Percentiles rank a stretch among this genome's conserved stretches.
Evolutionary conservation across 37 sponge, comb jelly and placozoan species (phyloP).

Genomic region (Agelas oroides): DNA sequence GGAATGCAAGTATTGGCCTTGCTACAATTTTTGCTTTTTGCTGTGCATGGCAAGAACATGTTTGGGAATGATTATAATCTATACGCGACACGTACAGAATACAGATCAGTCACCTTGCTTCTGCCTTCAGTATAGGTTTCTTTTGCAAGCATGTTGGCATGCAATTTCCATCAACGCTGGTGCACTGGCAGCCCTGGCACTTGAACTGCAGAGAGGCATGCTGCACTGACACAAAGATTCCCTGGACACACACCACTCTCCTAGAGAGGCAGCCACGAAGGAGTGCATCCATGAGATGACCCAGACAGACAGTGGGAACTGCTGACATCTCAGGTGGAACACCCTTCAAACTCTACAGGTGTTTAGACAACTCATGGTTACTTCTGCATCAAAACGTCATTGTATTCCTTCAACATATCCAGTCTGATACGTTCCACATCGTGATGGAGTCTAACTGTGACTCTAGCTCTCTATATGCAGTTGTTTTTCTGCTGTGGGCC

Average conservation of each 20-base stretch:
- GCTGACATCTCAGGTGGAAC: conserved; percentile 2
- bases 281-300: conserved; percentile 2
- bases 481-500: too few relatives aligned
- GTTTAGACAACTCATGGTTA: too few relatives aligned
- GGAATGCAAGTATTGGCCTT: too few relatives aligned
- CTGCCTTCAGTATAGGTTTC: conserved; percentile 24
- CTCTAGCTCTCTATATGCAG: too few relatives aligned
- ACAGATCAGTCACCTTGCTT: conserved; percentile 38
- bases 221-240: conserved; percentile 3
- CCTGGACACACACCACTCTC: conserved; percentile 34
- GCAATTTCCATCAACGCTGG: conserved; percentile 32
- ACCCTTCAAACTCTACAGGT: neutral
- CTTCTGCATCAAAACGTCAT: too few relatives aligned
- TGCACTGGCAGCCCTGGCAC: conserved; percentile 38
- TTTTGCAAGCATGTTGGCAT: conserved; percentile 6
- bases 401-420: too few relatives aligned
- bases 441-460: too few relatives aligned
- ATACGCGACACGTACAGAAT: too few relatives aligned
- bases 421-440: too few relatives aligned
- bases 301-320: conserved; percentile 17
- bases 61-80: too few relatives aligned
- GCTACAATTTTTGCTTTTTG: too few relatives aligned
- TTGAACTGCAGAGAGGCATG: conserved; percentile 25
- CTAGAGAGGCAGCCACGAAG: conserved; percentile 19
- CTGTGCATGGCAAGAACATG: too few relatives aligned